A percentile compares a stretch with the other conserved stretches of the same genome.
Conservation (phyloP, 1,140 invertebrate genomes). For the Bombus superbus region DNA sequence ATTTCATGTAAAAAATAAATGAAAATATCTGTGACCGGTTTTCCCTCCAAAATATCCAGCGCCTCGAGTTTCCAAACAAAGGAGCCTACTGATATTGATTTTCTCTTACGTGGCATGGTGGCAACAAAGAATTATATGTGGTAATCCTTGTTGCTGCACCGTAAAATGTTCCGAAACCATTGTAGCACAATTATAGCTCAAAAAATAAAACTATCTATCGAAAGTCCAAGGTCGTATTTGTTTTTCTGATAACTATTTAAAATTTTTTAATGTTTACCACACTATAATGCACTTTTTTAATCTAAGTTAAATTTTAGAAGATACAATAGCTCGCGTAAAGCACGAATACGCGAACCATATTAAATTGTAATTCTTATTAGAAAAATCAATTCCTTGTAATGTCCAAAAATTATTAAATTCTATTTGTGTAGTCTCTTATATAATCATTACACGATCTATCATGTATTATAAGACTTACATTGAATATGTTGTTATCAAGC, state of each 20-base stretch:
- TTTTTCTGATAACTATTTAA: background rate
- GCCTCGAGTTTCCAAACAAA: conserved; percentile 72
- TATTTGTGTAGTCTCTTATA: background rate
- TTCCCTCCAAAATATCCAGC: conserved; percentile 69
- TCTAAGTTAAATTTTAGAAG: background rate
- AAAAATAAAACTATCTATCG: background rate
- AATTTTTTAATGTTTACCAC: background rate
- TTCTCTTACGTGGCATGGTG: conserved; percentile 69
- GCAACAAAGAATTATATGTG: conserved; percentile 74
- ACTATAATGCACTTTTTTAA: background rate
- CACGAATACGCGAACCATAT: background rate
- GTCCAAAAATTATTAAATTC: background rate
- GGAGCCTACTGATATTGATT: conserved; percentile 78
- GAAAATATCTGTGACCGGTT: background rate
- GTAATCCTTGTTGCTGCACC: conserved; percentile 38
- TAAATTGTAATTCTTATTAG: background rate
- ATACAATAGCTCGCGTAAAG: background rate
- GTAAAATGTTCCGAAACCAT: conserved; percentile 11
- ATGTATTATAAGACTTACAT: background rate
- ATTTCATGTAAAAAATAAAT: background rate
- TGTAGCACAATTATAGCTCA: background rate
- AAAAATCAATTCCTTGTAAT: background rate
- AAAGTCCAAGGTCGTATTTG: background rate
- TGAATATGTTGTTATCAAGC: background rate
- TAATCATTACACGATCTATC: background rate